These are phyloP conservation scores for Corbicula japonica DNA, from an alignment of 2,888 invertebrate genomes.

Conservation along the genomic window DNA sequence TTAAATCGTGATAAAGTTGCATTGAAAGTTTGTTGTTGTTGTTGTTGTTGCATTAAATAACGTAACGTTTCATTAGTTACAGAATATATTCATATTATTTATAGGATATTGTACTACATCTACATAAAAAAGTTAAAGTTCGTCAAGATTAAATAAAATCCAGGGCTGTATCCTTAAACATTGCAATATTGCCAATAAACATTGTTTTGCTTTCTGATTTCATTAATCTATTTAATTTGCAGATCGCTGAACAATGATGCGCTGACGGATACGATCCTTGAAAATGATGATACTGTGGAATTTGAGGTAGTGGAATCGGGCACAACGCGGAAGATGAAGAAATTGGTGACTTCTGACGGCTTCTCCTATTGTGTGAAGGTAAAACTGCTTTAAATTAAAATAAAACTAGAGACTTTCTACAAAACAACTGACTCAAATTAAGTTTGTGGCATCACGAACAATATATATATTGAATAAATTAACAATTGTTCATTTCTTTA, in stretches of 20 bases:
- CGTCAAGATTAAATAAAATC: too few species aligned
- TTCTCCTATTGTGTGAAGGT: conserved; percentile 3
- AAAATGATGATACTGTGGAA: not conserved
- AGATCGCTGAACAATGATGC: not conserved
- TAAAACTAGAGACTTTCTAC: not conserved
- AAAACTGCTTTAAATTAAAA: not conserved
- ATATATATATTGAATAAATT: not conserved
- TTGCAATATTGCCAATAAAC: too few species aligned
- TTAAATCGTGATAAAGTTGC: too few species aligned
- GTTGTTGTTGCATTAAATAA: too few species aligned
- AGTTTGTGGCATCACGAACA: not conserved
- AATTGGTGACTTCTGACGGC: conserved; percentile 13
- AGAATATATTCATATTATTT: too few species aligned
- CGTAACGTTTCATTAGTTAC: too few species aligned
- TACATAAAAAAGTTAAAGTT: too few species aligned
- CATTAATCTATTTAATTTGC: too few species aligned
- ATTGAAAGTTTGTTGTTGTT: too few species aligned
- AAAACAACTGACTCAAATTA: not conserved
- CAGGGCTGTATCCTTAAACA: too few species aligned
- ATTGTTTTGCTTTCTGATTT: too few species aligned
- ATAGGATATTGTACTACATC: too few species aligned
- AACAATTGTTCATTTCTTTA: not conserved
- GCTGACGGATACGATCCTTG: not conserved
- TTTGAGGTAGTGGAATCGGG: conserved; percentile 7
- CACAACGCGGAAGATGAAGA: not conserved